Percentiles rank a stretch among this genome's conserved stretches.
Conservation (phyloP, 1,140 invertebrate species). For the Drosophila setifemur region DNA sequence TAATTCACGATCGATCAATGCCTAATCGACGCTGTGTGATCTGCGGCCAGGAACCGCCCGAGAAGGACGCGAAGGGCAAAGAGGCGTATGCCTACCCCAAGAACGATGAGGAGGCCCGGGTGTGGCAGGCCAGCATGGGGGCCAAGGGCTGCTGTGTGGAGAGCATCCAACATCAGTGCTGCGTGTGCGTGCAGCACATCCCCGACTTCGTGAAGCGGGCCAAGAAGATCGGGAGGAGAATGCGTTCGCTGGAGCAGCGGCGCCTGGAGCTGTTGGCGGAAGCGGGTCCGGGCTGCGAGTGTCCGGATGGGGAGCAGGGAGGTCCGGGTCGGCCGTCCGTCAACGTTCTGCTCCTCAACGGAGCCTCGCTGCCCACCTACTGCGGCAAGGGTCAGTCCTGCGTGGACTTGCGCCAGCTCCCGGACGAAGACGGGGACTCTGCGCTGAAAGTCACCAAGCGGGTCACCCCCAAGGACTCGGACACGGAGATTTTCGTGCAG, state of each 20-base stretch:
- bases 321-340: slow-evolving; percentile 13
- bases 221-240: slow-evolving; percentile 11
- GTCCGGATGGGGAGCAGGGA: background rate
- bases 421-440: background rate
- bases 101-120: slow-evolving; percentile 42
- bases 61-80: slow-evolving; percentile 8
- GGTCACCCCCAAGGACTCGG: background rate
- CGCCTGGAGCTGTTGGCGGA: background rate
- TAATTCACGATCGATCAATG: background rate
- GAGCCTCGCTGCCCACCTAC: slow-evolving; percentile 29
- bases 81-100: slow-evolving; percentile 49
- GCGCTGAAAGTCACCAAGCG: background rate
- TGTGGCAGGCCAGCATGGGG: slow-evolving; percentile 60
- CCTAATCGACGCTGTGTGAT: slow-evolving; percentile 48
- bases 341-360: slow-evolving; percentile 51
- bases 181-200: slow-evolving; percentile 63
- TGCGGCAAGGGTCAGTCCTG: slow-evolving; percentile 13
- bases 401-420: background rate
- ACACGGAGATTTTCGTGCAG: slow-evolving; percentile 51
- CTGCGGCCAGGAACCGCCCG: slow-evolving; percentile 33
- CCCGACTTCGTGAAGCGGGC: slow-evolving; percentile 59
- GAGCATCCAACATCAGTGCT: slow-evolving; percentile 40
- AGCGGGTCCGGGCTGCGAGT: background rate
- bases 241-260: background rate
- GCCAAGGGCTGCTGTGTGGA: slow-evolving; percentile 28